Evolutionary conservation across 2,113 vertebrate genomes (phyloP).

Genomic region (Salvator merianae): DNA sequence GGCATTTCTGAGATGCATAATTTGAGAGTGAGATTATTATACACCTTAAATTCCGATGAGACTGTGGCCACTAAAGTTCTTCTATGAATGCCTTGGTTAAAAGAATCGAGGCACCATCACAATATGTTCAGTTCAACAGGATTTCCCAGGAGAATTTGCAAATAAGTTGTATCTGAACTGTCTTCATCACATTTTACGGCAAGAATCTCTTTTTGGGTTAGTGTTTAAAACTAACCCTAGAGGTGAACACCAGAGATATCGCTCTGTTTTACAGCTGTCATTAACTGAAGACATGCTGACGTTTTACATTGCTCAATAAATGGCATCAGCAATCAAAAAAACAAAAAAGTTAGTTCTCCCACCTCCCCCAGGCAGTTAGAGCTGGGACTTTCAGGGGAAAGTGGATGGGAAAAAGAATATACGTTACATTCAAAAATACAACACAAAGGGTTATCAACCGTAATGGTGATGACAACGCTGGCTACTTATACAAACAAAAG

Average conservation of each 20-base stretch:
- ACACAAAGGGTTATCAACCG: slow-evolving; percentile 61
- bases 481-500: slow-evolving; percentile 79
- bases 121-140: not conserved
- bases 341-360: slow-evolving; percentile 41
- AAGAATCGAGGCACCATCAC: not conserved
- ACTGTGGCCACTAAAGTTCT: not conserved
- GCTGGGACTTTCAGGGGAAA: slow-evolving; percentile 39
- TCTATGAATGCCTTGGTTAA: not conserved
- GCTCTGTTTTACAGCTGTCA: accelerated
- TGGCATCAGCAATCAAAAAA: slow-evolving; percentile 54
- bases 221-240: slow-evolving; percentile 62
- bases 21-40: slow-evolving; percentile 33
- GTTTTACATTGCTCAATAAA: slow-evolving; percentile 42
- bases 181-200: slow-evolving; percentile 50
- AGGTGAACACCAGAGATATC: slow-evolving; percentile 49
- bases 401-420: slow-evolving; percentile 13
- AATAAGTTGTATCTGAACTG: not conserved
- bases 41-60: slow-evolving; percentile 56
- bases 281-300: not conserved
- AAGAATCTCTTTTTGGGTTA: slow-evolving; percentile 51
- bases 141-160: not conserved
- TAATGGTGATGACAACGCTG: slow-evolving; percentile 55
- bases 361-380: slow-evolving; percentile 21
- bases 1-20: slow-evolving; percentile 45
- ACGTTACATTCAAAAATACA: slow-evolving; percentile 68